Evolutionary conservation across 2,113 vertebrate species (phyloP).

Genomic region (Rhinogobius similis): DNA sequence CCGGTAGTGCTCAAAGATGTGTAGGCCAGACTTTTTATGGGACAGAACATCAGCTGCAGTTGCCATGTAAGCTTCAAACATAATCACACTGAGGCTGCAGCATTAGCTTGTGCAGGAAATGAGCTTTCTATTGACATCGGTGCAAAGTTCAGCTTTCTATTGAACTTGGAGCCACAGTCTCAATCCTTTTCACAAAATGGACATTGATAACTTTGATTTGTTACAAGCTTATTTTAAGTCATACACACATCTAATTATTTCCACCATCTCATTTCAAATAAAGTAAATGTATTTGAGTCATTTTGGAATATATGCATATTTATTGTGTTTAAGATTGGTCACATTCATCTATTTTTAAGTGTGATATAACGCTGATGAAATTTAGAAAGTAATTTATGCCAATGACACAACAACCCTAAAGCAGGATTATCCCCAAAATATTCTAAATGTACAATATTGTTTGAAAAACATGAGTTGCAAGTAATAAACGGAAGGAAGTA

Average conservation of each 20-base stretch:
- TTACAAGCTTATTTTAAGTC: background rate
- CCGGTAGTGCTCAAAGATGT: too few relatives aligned
- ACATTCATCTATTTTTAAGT: too few relatives aligned
- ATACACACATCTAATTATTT: background rate
- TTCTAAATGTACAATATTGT: too few relatives aligned
- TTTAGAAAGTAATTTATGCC: too few relatives aligned
- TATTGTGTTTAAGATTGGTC: background rate
- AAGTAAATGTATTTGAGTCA: background rate
- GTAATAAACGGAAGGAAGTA: too few relatives aligned
- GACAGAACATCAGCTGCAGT: slow-evolving; percentile 47
- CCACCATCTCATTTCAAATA: background rate
- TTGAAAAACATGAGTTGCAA: too few relatives aligned
- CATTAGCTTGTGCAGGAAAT: slow-evolving; percentile 55
- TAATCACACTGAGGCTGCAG: slow-evolving; percentile 11
- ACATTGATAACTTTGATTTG: background rate
- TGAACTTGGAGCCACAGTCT: slow-evolving; percentile 15
- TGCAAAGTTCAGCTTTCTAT: slow-evolving; percentile 55
- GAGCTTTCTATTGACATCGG: slow-evolving; percentile 63
- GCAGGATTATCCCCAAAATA: too few relatives aligned
- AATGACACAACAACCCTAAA: too few relatives aligned
- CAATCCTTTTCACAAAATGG: background rate
- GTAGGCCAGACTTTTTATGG: too few relatives aligned
- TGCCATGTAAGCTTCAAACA: slow-evolving; percentile 59
- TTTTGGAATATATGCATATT: background rate
- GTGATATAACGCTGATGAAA: too few relatives aligned